Evolutionary conservation across 2,797 vertebrate species (phyloP).

Genomic region (Rhinoraja longicauda): DNA sequence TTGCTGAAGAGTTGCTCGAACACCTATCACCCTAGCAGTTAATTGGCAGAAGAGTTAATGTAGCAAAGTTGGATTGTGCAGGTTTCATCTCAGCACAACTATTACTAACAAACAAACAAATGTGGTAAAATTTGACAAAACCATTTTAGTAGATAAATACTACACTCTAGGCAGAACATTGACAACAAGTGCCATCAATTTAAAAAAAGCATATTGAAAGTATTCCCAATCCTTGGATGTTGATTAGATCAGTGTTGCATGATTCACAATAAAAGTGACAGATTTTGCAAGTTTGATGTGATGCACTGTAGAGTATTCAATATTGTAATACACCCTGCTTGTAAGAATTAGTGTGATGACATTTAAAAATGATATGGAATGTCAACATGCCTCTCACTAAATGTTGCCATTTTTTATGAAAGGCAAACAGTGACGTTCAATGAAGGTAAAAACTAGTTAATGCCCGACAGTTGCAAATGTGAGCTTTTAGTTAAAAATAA

Average conservation of each 20-base stretch:
- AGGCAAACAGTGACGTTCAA: slow-evolving; percentile 5
- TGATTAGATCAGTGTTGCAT: not conserved
- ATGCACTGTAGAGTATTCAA: not conserved
- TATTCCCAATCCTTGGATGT: not conserved
- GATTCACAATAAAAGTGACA: slow-evolving; percentile 15
- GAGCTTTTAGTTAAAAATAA: slow-evolving; percentile 10
- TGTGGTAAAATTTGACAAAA: slow-evolving; percentile 34
- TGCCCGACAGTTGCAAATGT: not conserved
- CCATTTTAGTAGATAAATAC: slow-evolving; percentile 8
- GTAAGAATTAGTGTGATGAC: not conserved
- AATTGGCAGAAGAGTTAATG: slow-evolving; percentile 38
- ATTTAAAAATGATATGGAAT: not conserved
- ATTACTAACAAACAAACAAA: slow-evolving; percentile 20
- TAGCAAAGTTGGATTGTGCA: slow-evolving; percentile 26
- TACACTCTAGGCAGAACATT: slow-evolving; percentile 12
- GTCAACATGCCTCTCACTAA: slow-evolving; percentile 8
- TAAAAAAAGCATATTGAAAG: not conserved
- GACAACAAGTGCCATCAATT: not conserved
- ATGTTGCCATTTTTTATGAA: not conserved
- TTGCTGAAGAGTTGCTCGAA: slow-evolving; percentile 74
- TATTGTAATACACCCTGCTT: not conserved
- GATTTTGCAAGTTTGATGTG: not conserved
- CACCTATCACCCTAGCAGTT: slow-evolving; percentile 52
- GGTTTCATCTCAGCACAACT: slow-evolving; percentile 24
- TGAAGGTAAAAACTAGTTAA: slow-evolving; percentile 13